Conservation (phyloP, 2,888 invertebrate genomes). For the Phaonia tiefii region DNA sequence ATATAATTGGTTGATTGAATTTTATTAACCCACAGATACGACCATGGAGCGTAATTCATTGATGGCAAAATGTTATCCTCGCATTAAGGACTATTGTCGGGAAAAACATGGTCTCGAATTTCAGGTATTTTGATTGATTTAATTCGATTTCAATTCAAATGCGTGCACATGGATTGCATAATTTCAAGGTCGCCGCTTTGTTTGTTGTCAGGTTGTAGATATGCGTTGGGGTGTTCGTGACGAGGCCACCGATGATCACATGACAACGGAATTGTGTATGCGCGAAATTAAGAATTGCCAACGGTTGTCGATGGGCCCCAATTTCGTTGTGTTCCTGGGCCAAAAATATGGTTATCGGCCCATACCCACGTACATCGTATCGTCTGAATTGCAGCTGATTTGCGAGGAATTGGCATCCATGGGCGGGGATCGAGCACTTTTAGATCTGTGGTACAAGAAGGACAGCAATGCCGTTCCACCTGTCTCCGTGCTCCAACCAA, state of each 20-base stretch:
- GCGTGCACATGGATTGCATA: slow-evolving; percentile 15
- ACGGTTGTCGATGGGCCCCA: slow-evolving; percentile 97
- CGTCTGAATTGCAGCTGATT: slow-evolving; percentile 93
- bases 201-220: slow-evolving; percentile 90
- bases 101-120: slow-evolving; percentile 99
- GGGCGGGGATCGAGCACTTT: slow-evolving; percentile 89
- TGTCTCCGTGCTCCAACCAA: slow-evolving; percentile 96
- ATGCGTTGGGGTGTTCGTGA: slow-evolving; percentile 99
- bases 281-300: slow-evolving; percentile 99
- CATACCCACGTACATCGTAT: slow-evolving; percentile 96
- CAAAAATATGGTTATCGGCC: slow-evolving; percentile 99
- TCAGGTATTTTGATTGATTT: too few species aligned
- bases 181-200: not conserved
- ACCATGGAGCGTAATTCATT: slow-evolving; percentile 97
- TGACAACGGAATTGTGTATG: slow-evolving; percentile 99
- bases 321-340: slow-evolving; percentile 98
- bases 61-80: slow-evolving; percentile 99
- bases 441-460: slow-evolving; percentile 97
- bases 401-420: slow-evolving; percentile 91
- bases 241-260: slow-evolving; percentile 99
- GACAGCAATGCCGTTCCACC: slow-evolving; percentile 98
- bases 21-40: slow-evolving; percentile 85
- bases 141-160: not conserved
- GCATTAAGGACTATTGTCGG: slow-evolving; percentile 96
- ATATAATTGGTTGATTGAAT: slow-evolving; percentile 41